A percentile compares a stretch with the other conserved stretches of the same genome.
These are phyloP conservation scores for Drosophila greeni DNA, from an alignment of 2,888 invertebrate genomes.

Conservation along the genomic window DNA sequence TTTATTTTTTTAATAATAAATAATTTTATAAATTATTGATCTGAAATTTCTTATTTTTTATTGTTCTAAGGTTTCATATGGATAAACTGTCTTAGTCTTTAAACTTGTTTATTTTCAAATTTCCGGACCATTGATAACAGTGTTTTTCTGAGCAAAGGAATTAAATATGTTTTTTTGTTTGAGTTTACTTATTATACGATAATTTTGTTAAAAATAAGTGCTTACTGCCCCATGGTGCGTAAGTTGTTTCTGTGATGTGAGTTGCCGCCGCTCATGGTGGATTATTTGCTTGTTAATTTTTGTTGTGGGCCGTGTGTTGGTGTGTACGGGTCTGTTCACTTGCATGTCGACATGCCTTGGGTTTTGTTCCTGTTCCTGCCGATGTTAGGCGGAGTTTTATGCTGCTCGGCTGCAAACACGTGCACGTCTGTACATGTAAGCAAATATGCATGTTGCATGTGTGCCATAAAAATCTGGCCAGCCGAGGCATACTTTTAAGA, in stretches of 20 bases:
- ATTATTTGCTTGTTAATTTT: slow-evolving; percentile 22
- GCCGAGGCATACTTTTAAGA: slow-evolving; percentile 68
- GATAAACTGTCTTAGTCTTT: no score
- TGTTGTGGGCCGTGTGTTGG: slow-evolving; percentile 28
- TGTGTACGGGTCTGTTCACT: slow-evolving; percentile 52
- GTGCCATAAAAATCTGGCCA: slow-evolving; percentile 56
- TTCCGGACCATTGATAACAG: no score
- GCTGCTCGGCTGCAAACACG: slow-evolving; percentile 51
- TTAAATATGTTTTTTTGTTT: no score
- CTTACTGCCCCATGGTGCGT: slow-evolving; percentile 9
- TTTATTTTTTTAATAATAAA: no score
- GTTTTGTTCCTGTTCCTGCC: slow-evolving; percentile 26
- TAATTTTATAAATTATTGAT: no score
- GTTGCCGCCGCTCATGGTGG: slow-evolving; percentile 20
- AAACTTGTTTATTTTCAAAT: no score
- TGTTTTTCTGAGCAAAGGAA: no score
- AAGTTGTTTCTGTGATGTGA: slow-evolving; percentile 12
- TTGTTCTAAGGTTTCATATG: no score
- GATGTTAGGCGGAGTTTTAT: slow-evolving; percentile 50
- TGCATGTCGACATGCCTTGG: slow-evolving; percentile 52
- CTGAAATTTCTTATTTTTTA: no score
- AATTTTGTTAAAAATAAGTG: background rate
- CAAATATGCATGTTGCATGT: slow-evolving; percentile 27
- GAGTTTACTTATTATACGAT: background rate
- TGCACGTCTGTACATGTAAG: slow-evolving; percentile 6